These are phyloP conservation scores for Gymnarchus niloticus DNA, from an alignment of 2,113 vertebrate species.

Conservation along the genomic window DNA sequence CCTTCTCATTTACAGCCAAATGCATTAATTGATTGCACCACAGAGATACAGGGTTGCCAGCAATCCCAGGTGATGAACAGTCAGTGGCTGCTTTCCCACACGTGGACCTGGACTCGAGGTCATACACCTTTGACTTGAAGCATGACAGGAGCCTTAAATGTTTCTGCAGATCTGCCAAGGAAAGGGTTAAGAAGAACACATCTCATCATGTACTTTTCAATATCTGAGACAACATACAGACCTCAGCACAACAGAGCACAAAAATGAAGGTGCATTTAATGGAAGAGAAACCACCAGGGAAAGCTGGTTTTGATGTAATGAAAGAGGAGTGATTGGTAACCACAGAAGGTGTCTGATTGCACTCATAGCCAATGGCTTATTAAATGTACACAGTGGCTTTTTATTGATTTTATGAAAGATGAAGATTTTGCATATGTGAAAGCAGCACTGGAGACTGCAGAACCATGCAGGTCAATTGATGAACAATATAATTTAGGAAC, in stretches of 20 bases:
- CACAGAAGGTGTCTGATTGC: not conserved
- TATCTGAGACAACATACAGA: conserved; percentile 5
- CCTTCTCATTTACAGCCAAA: too few relatives aligned
- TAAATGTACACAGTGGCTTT: not conserved
- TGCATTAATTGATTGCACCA: too few relatives aligned
- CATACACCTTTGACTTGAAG: not conserved
- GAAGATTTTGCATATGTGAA: not conserved
- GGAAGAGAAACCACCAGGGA: not conserved
- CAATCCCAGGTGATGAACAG: too few relatives aligned
- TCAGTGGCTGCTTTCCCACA: too few relatives aligned
- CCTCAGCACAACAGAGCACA: conserved; percentile 5
- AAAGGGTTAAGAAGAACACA: too few relatives aligned
- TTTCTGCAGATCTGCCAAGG: not conserved
- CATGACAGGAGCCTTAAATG: not conserved
- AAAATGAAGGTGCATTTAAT: not conserved
- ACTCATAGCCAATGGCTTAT: not conserved
- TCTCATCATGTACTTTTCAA: too few relatives aligned
- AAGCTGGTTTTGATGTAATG: not conserved
- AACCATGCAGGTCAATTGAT: not conserved
- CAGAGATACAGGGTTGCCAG: too few relatives aligned
- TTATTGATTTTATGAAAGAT: not conserved
- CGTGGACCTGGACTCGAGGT: not conserved
- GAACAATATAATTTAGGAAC: conserved; percentile 8
- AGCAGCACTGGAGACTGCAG: not conserved
- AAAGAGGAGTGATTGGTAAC: not conserved